Evolutionary conservation across 2,797 vertebrate species (phyloP).

Genomic region (Sphaeramia orbicularis): DNA sequence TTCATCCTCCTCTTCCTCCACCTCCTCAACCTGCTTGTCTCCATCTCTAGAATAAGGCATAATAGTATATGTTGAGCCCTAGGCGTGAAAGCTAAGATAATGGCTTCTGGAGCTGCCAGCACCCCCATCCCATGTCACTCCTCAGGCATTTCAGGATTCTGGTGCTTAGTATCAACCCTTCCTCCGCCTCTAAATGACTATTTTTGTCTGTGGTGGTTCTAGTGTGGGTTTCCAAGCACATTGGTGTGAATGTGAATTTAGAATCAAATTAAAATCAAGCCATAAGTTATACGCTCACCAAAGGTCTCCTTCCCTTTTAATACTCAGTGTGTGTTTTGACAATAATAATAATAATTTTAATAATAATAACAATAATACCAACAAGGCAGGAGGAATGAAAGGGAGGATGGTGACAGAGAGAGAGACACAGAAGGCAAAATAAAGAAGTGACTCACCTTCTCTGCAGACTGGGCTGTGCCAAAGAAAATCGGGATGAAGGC

Average conservation of each 20-base stretch:
- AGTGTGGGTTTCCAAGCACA: conserved; percentile 52
- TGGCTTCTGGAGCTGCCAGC: conserved; percentile 58
- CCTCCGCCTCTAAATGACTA: conserved; percentile 42
- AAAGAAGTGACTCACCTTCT: conserved; percentile 91
- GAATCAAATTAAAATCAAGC: conserved; percentile 65
- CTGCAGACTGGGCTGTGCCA: conserved; percentile 98
- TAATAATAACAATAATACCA: not conserved
- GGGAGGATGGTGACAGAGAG: conserved; percentile 37
- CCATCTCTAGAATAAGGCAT: conserved; percentile 47
- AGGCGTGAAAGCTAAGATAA: conserved; percentile 58
- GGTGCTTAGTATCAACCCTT: conserved; percentile 51
- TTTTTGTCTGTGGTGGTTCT: conserved; percentile 48
- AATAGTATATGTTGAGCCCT: conserved; percentile 47
- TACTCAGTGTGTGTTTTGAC: conserved; percentile 31
- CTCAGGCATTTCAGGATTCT: conserved; percentile 50
- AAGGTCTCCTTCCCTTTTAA: conserved; percentile 30
- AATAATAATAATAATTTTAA: no score
- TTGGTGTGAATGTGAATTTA: conserved; percentile 33
- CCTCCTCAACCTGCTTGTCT: conserved; percentile 43
- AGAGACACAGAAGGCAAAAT: conserved; percentile 31
- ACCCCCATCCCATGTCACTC: conserved; percentile 38
- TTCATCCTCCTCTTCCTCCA: conserved; percentile 42
- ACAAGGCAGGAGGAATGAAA: conserved; percentile 43
- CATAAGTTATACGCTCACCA: conserved; percentile 36
- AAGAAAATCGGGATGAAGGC: conserved; percentile 99